Evolutionary conservation across 92 coral and sea anemone genomes (phyloP).

Genomic region (Umimayanthus chanpuru): DNA sequence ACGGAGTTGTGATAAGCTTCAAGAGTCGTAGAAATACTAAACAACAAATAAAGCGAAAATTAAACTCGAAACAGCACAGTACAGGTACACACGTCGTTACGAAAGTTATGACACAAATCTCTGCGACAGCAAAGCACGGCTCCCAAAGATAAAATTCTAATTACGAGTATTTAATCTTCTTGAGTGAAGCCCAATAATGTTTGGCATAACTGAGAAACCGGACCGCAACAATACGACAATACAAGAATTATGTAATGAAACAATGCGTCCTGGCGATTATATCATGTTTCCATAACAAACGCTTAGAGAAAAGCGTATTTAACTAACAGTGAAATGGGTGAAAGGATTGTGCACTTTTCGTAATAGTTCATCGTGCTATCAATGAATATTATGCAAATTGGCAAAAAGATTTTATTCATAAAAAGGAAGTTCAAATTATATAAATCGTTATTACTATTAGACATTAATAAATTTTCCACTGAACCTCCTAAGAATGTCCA

Average conservation of each 20-base stretch:
- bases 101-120: neutral
- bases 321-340: no score
- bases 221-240: neutral
- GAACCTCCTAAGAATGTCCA: neutral
- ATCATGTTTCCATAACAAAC: neutral
- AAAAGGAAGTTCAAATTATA: neutral
- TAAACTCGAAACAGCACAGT: neutral
- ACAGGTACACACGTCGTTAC: neutral
- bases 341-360: neutral
- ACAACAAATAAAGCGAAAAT: neutral
- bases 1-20: slow-evolving; percentile 14
- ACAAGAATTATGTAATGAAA: neutral
- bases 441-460: no score
- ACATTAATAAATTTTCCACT: neutral
- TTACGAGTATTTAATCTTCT: slow-evolving; percentile 11
- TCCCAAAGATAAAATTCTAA: neutral
- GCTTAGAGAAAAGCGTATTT: neutral
- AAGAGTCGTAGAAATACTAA: neutral
- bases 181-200: slow-evolving; percentile 9
- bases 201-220: slow-evolving; percentile 14
- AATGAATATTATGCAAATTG: no score
- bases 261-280: neutral
- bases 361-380: neutral
- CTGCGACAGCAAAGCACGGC: neutral
- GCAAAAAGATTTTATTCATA: no score